These are phyloP conservation scores for Cataglyphis hispanica DNA, from an alignment of 1,140 invertebrate genomes.

Conservation along the genomic window DNA sequence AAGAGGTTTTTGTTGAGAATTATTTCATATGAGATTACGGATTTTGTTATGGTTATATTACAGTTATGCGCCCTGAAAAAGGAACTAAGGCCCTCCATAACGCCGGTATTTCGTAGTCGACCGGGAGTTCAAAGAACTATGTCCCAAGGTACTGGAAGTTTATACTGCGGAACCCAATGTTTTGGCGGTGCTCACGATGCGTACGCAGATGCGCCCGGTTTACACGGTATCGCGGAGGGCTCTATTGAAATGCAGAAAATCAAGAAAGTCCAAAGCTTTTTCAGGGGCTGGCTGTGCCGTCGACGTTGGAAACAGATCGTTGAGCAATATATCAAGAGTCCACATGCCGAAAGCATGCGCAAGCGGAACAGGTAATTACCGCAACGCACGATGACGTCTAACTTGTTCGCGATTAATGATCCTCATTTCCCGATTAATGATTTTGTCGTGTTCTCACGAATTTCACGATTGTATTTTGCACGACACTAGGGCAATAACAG, in stretches of 20 bases:
- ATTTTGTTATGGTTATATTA: not conserved
- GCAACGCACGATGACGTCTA: not conserved
- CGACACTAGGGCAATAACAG: not conserved
- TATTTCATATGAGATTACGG: slow-evolving; percentile 5
- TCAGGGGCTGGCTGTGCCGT: slow-evolving; percentile 97
- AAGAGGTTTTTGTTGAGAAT: slow-evolving; percentile 14
- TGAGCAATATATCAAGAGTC: slow-evolving; percentile 97
- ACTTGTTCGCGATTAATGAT: slow-evolving; percentile 23
- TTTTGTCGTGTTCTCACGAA: not conserved
- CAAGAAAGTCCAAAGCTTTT: slow-evolving; percentile 98
- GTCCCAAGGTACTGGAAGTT: slow-evolving; percentile 70
- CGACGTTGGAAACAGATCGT: slow-evolving; percentile 98
- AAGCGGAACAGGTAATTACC: slow-evolving; percentile 94
- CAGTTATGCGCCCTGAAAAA: slow-evolving; percentile 94
- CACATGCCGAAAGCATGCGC: slow-evolving; percentile 97
- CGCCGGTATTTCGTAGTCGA: not conserved
- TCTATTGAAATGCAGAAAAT: slow-evolving; percentile 94
- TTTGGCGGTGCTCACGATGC: slow-evolving; percentile 50
- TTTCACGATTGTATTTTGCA: not conserved
- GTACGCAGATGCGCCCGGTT: slow-evolving; percentile 56
- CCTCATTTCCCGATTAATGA: not conserved
- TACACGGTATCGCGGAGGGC: slow-evolving; percentile 84
- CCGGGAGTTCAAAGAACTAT: slow-evolving; percentile 70
- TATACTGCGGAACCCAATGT: slow-evolving; percentile 32
- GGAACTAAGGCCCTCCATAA: slow-evolving; percentile 88